Evolutionary conservation across 2,888 invertebrate species (phyloP), one percentile per base, ranked within the genome.

Genomic region (Hypomecis punctinalis): DNA sequence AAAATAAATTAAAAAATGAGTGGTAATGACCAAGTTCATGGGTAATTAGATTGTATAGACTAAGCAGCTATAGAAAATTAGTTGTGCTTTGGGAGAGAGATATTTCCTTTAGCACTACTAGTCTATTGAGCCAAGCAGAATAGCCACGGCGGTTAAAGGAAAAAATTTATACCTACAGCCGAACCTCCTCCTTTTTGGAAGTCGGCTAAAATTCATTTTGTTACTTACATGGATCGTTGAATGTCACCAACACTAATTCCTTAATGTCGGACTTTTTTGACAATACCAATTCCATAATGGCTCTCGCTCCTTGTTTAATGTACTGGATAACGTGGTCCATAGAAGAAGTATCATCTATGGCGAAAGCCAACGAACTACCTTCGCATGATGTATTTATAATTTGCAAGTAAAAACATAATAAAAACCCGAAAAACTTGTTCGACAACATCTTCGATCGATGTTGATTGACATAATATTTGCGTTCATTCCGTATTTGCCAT

Each of bases 181-280:
- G n/a, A n/a, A n/a, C n/a, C n/a, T n/a, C n/a, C n/a, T n/a, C n/a
- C n/a, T n/a, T n/a, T n/a, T n/a, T n/a, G n/a, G n/a, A n/a, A n/a
- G n/a, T n/a, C n/a, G n/a, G n/a, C n/a, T n/a, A n/a, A n/a, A n/a
- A n/a, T n/a, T n/a, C n/a, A n/a, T n/a, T n/a, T n/a, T n/a, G n/a
- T n/a, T n/a, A n/a, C n/a, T n/a, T 71, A 83, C 83, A 68, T 69
- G 80, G 80, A 70, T 82, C 82, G 43, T 81, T 83, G 36, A 83
- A 77, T 0, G 80, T 82, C 5, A 83, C 78, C 6, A 83, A 60
- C 4, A 83, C 75, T 35, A 80, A 73, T 37, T 83, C 76, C 13
- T 71, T 36, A 5, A 82, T 79, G 3, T 73, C 51, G 6, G 33
- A 8, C 45, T 76, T 78, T 36, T 74, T 69, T 7, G 67, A 63